These are phyloP conservation scores for Agrotis clavis DNA, from an alignment of 2,888 invertebrate genomes.

Conservation along the genomic window DNA sequence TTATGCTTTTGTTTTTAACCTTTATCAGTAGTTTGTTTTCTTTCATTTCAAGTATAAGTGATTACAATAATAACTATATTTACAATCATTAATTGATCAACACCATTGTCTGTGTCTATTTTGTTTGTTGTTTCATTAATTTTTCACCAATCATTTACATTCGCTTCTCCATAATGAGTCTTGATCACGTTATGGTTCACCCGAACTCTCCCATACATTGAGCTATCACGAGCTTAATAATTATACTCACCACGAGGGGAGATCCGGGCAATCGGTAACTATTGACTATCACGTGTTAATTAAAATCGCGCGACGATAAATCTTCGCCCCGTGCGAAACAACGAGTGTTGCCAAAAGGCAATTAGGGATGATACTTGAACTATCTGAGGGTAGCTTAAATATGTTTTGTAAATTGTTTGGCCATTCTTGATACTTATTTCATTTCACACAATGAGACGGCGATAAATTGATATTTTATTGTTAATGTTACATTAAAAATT, in stretches of 20 bases:
- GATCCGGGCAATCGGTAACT: slow-evolving; percentile 63
- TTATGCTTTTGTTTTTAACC: background rate
- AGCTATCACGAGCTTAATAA: slow-evolving; percentile 76
- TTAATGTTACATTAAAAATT: background rate
- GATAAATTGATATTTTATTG: background rate
- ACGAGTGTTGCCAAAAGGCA: slow-evolving; percentile 76
- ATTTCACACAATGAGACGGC: background rate
- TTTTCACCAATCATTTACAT: slow-evolving; percentile 34
- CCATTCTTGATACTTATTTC: slow-evolving; percentile 49
- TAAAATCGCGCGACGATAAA: slow-evolving; percentile 84
- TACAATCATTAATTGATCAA: slow-evolving; percentile 12
- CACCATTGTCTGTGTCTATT: background rate
- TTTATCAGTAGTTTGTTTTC: background rate
- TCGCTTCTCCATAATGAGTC: slow-evolving; percentile 49
- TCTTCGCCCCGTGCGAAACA: slow-evolving; percentile 85
- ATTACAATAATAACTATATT: slow-evolving; percentile 6
- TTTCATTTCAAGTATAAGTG: background rate
- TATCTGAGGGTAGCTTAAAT: slow-evolving; percentile 65
- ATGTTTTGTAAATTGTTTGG: slow-evolving; percentile 62
- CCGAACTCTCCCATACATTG: slow-evolving; percentile 65
- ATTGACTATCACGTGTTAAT: slow-evolving; percentile 83
- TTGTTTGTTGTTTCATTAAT: slow-evolving; percentile 40
- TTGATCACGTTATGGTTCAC: slow-evolving; percentile 50
- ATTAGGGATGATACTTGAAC: slow-evolving; percentile 76
- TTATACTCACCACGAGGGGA: slow-evolving; percentile 69